These are phyloP conservation scores for Streblospio benedicti DNA, from an alignment of 1,140 invertebrate species.

Conservation along the genomic window DNA sequence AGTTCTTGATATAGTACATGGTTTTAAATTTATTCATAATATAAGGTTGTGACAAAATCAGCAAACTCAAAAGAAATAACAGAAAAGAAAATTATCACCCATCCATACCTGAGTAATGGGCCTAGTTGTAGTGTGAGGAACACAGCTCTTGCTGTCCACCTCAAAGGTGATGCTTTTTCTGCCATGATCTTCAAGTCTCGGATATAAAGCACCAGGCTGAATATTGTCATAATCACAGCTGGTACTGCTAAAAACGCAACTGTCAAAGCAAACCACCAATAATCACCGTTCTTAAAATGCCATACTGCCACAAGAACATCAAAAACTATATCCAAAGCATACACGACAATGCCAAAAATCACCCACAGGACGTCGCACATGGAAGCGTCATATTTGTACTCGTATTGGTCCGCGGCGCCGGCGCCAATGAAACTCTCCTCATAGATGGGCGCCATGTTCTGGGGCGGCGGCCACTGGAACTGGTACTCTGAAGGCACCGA, in stretches of 20 bases:
- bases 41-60: too few species aligned
- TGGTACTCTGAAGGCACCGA: too few species aligned
- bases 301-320: constrained; percentile 23
- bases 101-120: constrained; percentile 27
- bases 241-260: constrained; percentile 31
- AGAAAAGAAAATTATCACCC: neutral
- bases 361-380: constrained; percentile 20
- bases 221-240: constrained; percentile 31
- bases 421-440: too few species aligned
- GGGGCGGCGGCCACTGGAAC: too few species aligned
- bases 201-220: constrained; percentile 30
- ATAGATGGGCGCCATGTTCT: too few species aligned
- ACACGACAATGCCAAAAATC: constrained; percentile 23
- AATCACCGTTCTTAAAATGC: constrained; percentile 24
- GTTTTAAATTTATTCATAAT: too few species aligned
- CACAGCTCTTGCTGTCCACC: constrained; percentile 26
- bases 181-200: neutral
- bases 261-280: constrained; percentile 30
- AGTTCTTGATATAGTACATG: too few species aligned
- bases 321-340: constrained; percentile 24
- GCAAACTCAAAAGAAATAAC: neutral
- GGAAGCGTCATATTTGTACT: too few species aligned
- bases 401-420: too few species aligned
- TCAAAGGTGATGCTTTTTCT: neutral
- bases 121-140: constrained; percentile 27